Percentiles rank a stretch among this genome's conserved stretches.
Conservation (phyloP, 2,888 invertebrate species). For the Lasioglossum figueresi region DNA sequence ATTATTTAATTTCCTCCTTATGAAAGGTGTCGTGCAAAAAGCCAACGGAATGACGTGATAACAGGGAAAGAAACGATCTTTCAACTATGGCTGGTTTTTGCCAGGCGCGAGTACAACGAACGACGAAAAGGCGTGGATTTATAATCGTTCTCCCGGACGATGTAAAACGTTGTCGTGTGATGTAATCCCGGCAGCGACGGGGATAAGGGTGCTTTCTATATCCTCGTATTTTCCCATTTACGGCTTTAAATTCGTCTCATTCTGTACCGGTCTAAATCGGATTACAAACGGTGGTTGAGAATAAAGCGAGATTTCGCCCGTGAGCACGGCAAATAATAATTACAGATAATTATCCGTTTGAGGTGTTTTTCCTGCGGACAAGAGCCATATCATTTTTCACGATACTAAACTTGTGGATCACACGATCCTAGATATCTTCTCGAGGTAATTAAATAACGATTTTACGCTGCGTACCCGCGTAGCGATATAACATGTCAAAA, state of each 20-base stretch:
- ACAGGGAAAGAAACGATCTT: neutral
- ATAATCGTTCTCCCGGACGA: slow-evolving; percentile 39
- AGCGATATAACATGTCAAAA: neutral
- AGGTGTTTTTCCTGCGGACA: slow-evolving; percentile 20
- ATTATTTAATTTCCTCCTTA: neutral
- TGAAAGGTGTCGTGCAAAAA: neutral
- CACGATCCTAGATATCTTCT: neutral
- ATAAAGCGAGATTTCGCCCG: slow-evolving; percentile 51
- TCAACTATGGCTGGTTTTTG: slow-evolving; percentile 3
- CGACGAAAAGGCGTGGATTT: slow-evolving; percentile 32
- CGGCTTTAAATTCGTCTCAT: slow-evolving; percentile 58
- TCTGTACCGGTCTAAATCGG: slow-evolving; percentile 42
- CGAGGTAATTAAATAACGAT: neutral
- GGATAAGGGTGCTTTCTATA: slow-evolving; percentile 32
- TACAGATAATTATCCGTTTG: slow-evolving; percentile 59
- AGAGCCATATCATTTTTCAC: neutral
- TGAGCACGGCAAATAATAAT: slow-evolving; percentile 59
- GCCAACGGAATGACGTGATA: neutral
- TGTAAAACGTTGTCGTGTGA: slow-evolving; percentile 42
- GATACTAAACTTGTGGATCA: neutral
- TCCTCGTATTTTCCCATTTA: slow-evolving; percentile 56
- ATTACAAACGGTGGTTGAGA: slow-evolving; percentile 39
- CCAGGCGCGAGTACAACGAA: neutral
- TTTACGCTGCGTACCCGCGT: neutral
- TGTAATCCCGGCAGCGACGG: slow-evolving; percentile 44